phyloP scores from a whole-genome alignment of 2,797 vertebrate genomes.

The Melanotaenia nigrans region DNA sequence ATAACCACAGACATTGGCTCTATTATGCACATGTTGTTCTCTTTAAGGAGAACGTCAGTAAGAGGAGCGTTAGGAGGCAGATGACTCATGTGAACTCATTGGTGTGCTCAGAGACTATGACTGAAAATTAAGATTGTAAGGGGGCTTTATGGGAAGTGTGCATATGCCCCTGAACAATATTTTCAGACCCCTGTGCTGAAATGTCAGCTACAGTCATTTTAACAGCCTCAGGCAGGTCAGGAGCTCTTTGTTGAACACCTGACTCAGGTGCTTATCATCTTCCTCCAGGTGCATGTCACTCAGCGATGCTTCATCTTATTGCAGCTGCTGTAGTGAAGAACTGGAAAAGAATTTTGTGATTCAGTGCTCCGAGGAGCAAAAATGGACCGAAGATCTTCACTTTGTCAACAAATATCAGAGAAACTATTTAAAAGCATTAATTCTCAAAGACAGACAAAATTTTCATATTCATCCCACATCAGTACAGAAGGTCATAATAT shows the following conservation, averaged over 20 bases:
- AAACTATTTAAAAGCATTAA: too few relatives aligned
- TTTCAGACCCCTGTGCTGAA: conserved; percentile 49
- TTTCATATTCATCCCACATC: too few relatives aligned
- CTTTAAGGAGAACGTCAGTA: conserved; percentile 46
- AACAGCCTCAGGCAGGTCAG: conserved; percentile 40
- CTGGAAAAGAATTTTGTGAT: conserved; percentile 8
- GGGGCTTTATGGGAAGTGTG: conserved; percentile 53
- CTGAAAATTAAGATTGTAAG: conserved; percentile 45
- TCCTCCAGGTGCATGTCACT: conserved; percentile 69
- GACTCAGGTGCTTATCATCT: conserved; percentile 67
- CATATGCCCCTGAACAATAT: conserved; percentile 50
- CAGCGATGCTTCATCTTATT: conserved; percentile 60
- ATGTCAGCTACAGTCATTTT: conserved; percentile 35
- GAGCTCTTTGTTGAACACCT: conserved; percentile 51
- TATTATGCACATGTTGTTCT: conserved; percentile 41
- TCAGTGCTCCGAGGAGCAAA: background rate
- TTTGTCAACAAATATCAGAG: background rate
- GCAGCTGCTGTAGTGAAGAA: conserved; percentile 47
- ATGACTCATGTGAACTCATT: conserved; percentile 64
- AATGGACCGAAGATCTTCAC: background rate
- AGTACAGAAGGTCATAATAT: too few relatives aligned
- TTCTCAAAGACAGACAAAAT: too few relatives aligned
- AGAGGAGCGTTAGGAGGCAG: conserved; percentile 46
- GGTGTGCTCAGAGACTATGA: conserved; percentile 51
- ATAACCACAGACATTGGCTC: conserved; percentile 35